phyloP scores from a whole-genome alignment of 2,888 invertebrate species.

The Cheilosia pagana region DNA sequence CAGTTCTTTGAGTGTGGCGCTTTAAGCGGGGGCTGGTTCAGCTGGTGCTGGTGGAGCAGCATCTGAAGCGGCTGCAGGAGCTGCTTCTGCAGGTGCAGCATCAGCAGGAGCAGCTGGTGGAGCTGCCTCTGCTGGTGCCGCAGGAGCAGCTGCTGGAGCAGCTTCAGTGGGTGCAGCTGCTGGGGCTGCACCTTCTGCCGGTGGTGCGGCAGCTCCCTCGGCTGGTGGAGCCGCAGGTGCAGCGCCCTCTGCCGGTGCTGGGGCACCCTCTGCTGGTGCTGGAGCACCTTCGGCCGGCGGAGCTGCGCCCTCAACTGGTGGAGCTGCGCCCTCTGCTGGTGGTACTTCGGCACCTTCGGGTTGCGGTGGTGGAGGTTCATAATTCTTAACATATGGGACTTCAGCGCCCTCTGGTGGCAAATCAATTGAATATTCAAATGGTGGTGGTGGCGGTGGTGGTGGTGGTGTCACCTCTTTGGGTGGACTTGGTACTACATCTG shows the following conservation, averaged over 20 bases:
- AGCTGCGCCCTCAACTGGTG: constrained; percentile 80
- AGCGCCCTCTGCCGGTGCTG: constrained; percentile 77
- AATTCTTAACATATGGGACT: constrained; percentile 83
- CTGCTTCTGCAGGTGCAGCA: constrained; percentile 77
- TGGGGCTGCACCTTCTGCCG: constrained; percentile 77
- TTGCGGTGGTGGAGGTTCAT: constrained; percentile 82
- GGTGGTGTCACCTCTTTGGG: constrained; percentile 82
- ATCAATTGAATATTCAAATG: constrained; percentile 83
- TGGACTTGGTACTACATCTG: constrained; percentile 78
- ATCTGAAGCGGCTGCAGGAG: constrained; percentile 60
- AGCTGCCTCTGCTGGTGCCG: constrained; percentile 51
- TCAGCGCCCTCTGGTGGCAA: constrained; percentile 84
- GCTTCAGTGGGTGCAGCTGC: constrained; percentile 71
- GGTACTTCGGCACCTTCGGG: constrained; percentile 79
- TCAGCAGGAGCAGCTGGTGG: constrained; percentile 67
- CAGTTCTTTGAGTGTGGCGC: constrained; percentile 26
- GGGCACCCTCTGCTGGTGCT: constrained; percentile 78
- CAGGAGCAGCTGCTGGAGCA: constrained; percentile 75
- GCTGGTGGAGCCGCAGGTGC: constrained; percentile 72
- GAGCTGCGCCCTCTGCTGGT: constrained; percentile 78
- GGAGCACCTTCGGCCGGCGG: constrained; percentile 79
- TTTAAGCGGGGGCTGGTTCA: constrained; percentile 72
- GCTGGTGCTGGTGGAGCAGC: constrained; percentile 77
- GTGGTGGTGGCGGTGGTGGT: constrained; percentile 83
- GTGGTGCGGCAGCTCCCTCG: constrained; percentile 75